A percentile compares a stretch with the other conserved stretches of the same genome.
These are phyloP conservation scores for Donacobius atricapilla DNA, from an alignment of 2,113 vertebrate species.

Conservation along the genomic window DNA sequence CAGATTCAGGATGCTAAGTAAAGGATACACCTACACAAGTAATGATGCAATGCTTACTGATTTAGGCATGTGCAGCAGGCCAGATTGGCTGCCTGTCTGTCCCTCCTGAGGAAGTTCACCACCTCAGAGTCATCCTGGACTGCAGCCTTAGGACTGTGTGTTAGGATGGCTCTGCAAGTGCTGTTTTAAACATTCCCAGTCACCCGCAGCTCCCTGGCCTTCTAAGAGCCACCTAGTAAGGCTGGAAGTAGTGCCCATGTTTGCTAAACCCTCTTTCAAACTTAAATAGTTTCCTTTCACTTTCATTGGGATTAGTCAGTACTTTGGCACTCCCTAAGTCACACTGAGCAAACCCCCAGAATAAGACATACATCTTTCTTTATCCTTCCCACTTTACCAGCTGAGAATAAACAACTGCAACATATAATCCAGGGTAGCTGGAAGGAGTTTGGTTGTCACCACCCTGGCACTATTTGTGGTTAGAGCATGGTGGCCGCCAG, in stretches of 20 bases:
- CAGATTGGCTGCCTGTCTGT: background rate
- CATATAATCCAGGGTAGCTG: background rate
- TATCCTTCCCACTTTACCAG: background rate
- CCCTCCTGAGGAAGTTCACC: background rate
- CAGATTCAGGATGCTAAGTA: slow-evolving; percentile 24
- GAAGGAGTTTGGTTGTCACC: background rate
- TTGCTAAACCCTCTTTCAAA: background rate
- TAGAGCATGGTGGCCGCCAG: background rate
- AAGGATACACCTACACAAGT: slow-evolving; percentile 18
- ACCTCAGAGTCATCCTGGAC: background rate
- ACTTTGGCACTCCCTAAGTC: background rate
- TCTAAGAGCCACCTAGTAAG: background rate
- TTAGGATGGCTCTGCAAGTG: background rate
- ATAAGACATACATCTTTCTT: background rate
- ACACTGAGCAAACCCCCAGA: background rate
- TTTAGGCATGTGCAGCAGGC: background rate
- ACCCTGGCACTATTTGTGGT: background rate
- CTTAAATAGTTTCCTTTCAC: background rate
- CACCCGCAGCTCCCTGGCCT: background rate
- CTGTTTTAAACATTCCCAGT: background rate
- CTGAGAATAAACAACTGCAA: background rate
- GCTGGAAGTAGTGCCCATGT: background rate
- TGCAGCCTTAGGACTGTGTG: background rate
- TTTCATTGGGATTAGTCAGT: background rate
- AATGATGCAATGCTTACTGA: background rate